A percentile compares a stretch with the other conserved stretches of the same genome.
Conservation (phyloP, 2,113 vertebrate species). For the Hydrolagus affinis region DNA sequence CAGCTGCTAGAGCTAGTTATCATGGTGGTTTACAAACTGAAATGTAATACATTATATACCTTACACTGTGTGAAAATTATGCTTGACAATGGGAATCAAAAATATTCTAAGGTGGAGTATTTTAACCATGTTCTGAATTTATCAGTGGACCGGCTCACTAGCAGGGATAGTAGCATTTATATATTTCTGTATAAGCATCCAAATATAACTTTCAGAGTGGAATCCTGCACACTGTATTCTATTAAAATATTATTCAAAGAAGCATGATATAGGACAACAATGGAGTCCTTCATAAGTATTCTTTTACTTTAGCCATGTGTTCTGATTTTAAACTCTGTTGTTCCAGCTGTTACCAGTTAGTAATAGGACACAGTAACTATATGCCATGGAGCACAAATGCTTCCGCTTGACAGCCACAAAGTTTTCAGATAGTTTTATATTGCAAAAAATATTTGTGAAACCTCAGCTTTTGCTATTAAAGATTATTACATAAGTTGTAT, state of each 20-base stretch:
- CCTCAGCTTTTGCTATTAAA: not conserved
- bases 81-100: too few species aligned
- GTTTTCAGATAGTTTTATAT: not conserved
- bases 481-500: not conserved
- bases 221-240: not conserved
- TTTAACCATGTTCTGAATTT: not conserved
- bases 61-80: too few species aligned
- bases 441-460: too few species aligned
- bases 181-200: not conserved
- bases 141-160: not conserved
- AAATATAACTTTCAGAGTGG: not conserved
- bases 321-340: not conserved
- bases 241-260: not conserved
- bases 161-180: not conserved
- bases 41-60: too few species aligned
- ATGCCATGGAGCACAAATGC: not conserved
- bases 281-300: not conserved
- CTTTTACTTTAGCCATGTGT: slow-evolving; percentile 25
- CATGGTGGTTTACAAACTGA: too few species aligned
- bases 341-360: slow-evolving; percentile 2
- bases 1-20: too few species aligned
- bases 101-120: too few species aligned
- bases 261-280: not conserved
- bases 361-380: not conserved
- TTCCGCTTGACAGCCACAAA: not conserved